These are phyloP conservation scores for Maconellicoccus hirsutus DNA, from an alignment of 1,140 invertebrate genomes.

Conservation along the genomic window DNA sequence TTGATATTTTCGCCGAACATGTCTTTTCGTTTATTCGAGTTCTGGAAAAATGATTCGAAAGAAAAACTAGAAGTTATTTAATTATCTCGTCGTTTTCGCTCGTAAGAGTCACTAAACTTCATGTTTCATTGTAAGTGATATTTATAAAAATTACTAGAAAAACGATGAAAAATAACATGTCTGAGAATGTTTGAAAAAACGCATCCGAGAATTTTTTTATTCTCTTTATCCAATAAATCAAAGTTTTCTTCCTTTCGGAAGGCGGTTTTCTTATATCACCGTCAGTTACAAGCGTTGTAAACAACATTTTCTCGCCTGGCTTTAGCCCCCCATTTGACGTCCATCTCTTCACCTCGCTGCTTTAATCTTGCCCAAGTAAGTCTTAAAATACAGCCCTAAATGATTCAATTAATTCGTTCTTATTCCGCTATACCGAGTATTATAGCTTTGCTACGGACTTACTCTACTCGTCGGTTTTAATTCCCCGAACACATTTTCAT, in stretches of 20 bases:
- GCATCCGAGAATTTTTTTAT: not conserved
- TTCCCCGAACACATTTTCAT: conserved; percentile 18
- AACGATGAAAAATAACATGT: too few relatives aligned
- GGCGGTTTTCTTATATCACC: conserved; percentile 18
- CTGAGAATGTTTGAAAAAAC: not conserved
- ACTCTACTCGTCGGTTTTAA: conserved; percentile 14
- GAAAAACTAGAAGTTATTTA: too few relatives aligned
- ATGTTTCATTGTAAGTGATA: too few relatives aligned
- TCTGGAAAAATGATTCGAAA: too few relatives aligned
- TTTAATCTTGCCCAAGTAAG: not conserved
- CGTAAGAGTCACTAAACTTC: too few relatives aligned
- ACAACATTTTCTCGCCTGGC: conserved; percentile 15
- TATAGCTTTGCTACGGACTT: not conserved
- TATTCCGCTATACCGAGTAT: not conserved
- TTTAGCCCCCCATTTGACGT: not conserved
- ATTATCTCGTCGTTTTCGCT: too few relatives aligned
- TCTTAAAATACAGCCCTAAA: conserved; percentile 16
- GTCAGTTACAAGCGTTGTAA: conserved; percentile 21
- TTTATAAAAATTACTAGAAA: too few relatives aligned
- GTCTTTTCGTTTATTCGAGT: too few relatives aligned
- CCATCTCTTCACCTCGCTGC: not conserved
- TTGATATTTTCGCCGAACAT: too few relatives aligned
- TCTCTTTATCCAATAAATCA: conserved; percentile 13
- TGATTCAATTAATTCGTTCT: conserved; percentile 20
- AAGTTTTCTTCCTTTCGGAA: not conserved